phyloP scores from a whole-genome alignment of 2,888 invertebrate genomes.

The Ypsolopha sequella region DNA sequence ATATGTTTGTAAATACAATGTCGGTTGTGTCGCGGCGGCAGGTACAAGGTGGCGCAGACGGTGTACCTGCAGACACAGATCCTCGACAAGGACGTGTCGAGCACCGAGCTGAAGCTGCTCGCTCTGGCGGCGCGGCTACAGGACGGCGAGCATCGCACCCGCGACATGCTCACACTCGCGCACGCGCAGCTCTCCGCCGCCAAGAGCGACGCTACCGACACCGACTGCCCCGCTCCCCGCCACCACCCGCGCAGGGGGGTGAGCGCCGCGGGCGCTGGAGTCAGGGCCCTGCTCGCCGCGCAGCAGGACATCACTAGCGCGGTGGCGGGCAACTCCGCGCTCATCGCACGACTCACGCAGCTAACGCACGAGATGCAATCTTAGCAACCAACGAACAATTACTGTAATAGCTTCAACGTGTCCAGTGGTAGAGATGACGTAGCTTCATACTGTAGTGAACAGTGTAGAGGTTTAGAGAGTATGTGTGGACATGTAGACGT shows the following conservation, averaged over 20 bases:
- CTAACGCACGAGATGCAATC: constrained; percentile 15
- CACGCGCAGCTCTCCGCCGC: background rate
- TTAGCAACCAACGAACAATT: constrained; percentile 12
- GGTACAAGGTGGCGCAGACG: constrained; percentile 89
- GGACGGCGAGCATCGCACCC: constrained; percentile 33
- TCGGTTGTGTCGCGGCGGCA: constrained; percentile 9
- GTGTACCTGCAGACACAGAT: constrained; percentile 87
- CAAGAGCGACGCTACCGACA: constrained; percentile 18
- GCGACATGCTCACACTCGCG: background rate
- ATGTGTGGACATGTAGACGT: too few relatives aligned
- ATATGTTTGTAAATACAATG: too few relatives aligned
- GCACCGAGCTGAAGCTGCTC: constrained; percentile 47
- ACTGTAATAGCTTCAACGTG: background rate
- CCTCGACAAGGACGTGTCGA: constrained; percentile 78
- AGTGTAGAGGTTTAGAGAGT: too few relatives aligned
- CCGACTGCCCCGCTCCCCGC: background rate
- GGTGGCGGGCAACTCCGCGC: constrained; percentile 28
- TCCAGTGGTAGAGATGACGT: background rate
- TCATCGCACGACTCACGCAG: constrained; percentile 21
- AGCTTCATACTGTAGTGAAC: background rate
- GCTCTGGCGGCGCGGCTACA: constrained; percentile 53
- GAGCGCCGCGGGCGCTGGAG: constrained; percentile 26
- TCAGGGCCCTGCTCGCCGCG: constrained; percentile 38
- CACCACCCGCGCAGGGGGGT: constrained; percentile 9
- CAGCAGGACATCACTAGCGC: constrained; percentile 34